These are phyloP conservation scores for Conops quadrifasciatus DNA, from an alignment of 2,888 invertebrate species.

Conservation along the genomic window DNA sequence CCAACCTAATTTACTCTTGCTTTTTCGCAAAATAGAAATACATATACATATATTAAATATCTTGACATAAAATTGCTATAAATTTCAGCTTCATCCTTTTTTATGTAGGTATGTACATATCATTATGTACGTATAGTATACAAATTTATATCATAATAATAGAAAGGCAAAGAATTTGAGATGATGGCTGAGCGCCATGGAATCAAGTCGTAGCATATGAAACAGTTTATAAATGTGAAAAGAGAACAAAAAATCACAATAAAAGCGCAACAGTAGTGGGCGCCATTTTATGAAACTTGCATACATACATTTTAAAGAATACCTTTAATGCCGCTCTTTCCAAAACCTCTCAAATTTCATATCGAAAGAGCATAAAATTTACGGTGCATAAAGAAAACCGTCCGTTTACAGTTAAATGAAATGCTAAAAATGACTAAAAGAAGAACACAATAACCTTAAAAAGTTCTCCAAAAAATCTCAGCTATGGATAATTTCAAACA, in stretches of 20 bases:
- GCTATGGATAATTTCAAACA: constrained; percentile 19
- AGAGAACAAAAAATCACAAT: background rate
- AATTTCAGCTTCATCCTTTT: too few species aligned
- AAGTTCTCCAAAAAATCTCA: too few species aligned
- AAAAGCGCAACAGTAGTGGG: constrained; percentile 6
- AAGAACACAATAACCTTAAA: background rate
- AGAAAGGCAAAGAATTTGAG: too few species aligned
- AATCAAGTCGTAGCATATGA: background rate
- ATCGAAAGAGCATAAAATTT: constrained; percentile 46
- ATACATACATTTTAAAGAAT: background rate
- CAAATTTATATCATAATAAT: too few species aligned
- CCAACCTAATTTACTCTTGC: too few species aligned
- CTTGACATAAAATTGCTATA: too few species aligned
- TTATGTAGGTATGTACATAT: too few species aligned
- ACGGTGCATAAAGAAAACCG: constrained; percentile 54
- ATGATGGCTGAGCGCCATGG: background rate
- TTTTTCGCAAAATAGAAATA: too few species aligned
- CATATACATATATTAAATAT: too few species aligned
- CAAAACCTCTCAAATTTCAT: too few species aligned
- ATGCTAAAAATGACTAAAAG: background rate
- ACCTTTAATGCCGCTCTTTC: too few species aligned
- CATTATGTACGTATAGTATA: too few species aligned
- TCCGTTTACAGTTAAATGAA: constrained; percentile 15
- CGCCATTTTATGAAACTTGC: constrained; percentile 34
- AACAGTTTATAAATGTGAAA: background rate